Percentiles rank a stretch among this genome's conserved stretches.
Evolutionary conservation across 2,888 invertebrate genomes (phyloP).

Genomic region (Notodonta ziczac): DNA sequence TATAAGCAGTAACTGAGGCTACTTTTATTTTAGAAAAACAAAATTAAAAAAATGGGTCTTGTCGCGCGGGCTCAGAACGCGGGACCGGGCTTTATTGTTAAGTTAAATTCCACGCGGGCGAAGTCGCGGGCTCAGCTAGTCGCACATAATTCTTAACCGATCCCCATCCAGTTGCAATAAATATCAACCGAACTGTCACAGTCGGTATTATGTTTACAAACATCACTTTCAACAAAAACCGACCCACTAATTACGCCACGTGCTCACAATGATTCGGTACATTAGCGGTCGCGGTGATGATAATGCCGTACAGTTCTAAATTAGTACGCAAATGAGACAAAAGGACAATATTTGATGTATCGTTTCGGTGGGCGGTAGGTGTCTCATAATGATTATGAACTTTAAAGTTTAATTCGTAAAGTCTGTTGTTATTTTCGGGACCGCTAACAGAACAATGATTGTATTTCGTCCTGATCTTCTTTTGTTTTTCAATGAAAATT

Average conservation of each 20-base stretch:
- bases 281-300: conserved; percentile 58
- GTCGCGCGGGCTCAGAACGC: too few species aligned
- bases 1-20: too few species aligned
- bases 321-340: conserved; percentile 36
- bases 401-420: background rate
- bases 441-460: too few species aligned
- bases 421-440: too few species aligned
- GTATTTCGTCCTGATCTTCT: too few species aligned
- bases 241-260: conserved; percentile 35
- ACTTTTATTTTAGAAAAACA: too few species aligned
- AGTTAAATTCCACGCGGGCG: too few species aligned
- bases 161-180: background rate
- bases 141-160: too few species aligned
- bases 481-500: too few species aligned
- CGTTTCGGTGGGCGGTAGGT: conserved; percentile 12
- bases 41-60: too few species aligned
- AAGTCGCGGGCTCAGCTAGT: too few species aligned
- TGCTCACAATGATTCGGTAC: conserved; percentile 63
- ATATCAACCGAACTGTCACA: background rate
- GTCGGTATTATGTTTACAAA: background rate
- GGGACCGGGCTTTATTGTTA: too few species aligned
- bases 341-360: conserved; percentile 13
- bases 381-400: background rate
- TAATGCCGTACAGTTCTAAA: conserved; percentile 51
- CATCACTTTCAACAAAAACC: conserved; percentile 15